Evolutionary conservation across 2,888 invertebrate genomes (phyloP), one percentile per base, ranked within the genome.

Genomic region (Pedicia rivosa): DNA sequence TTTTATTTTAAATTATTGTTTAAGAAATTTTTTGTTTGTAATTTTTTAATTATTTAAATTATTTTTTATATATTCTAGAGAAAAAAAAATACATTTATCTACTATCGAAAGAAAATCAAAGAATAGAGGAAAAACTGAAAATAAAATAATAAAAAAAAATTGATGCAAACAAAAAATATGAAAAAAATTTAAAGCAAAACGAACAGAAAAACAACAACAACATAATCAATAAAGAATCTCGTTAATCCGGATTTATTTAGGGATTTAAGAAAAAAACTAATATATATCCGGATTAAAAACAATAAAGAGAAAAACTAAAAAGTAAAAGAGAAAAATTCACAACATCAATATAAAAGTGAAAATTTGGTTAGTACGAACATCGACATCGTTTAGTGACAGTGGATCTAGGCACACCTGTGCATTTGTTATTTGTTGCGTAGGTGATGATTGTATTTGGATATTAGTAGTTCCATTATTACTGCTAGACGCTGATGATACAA

Each of bases 381-480:
- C 78, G 56, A 77, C 76, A 58, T 78, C 78, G 43, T 68, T 65
- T 49, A 71, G 72, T 54, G 72, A 70, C 74, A 78, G 75, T 68
- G 76, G 74, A 59, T 77, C 78, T 63, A 79, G 74, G 78, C 79
- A 79, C 65, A 79, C 77, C 70, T 78, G 78, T 55, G 74, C 71
- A 54, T 71, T 59, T 50, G 60, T 54, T 42, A 59, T 54, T 42
- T 54, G 56, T 47, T 58, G 57, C 40, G 45, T 27, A 39, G 49
- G 19, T 38, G 49, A n/a, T n/a, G n/a, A 35, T 59, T 63, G 62
- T 55, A 62, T 62, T 56, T 63, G 59, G 55, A 63, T 61, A 52
- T 63, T 44, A 45, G 58, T 54, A 45, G 57, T 56, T 47, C 57
- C 52, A 50, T 57, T 52, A 26, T 20, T 20, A 26, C 25, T 26